phyloP scores from a whole-genome alignment of 2,797 vertebrate species.

The Salmo trutta region DNA sequence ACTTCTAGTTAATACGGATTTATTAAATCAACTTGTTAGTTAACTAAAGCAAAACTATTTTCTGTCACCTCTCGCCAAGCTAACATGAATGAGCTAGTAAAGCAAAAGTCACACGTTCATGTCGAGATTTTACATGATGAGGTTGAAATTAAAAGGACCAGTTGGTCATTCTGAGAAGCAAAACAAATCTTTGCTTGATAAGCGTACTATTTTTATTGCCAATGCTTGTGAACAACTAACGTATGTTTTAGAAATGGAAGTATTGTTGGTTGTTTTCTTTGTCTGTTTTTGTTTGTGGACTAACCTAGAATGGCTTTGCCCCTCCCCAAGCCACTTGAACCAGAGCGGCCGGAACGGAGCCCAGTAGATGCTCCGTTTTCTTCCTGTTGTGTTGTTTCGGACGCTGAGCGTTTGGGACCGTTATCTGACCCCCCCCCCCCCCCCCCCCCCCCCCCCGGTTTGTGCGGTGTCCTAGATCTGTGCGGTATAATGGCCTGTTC shows the following conservation, averaged over 20 bases:
- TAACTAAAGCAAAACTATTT: neutral
- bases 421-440: slow-evolving; percentile 63
- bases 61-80: neutral
- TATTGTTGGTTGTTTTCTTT: slow-evolving; percentile 48
- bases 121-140: neutral
- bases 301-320: slow-evolving; percentile 65
- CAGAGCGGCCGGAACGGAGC: slow-evolving; percentile 8
- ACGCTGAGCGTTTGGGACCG: slow-evolving; percentile 66
- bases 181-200: neutral
- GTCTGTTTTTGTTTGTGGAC: slow-evolving; percentile 61
- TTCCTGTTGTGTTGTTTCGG: slow-evolving; percentile 50
- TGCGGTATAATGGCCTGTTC: slow-evolving; percentile 65
- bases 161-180: neutral
- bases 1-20: slow-evolving; percentile 53
- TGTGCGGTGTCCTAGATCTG: slow-evolving; percentile 74
- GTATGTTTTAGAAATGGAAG: neutral
- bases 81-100: neutral
- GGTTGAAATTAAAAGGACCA: neutral
- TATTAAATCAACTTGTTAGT: slow-evolving; percentile 29
- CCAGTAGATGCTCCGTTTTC: slow-evolving; percentile 31
- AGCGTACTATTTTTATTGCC: neutral
- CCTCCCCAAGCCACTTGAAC: slow-evolving; percentile 56
- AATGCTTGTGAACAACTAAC: neutral
- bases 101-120: neutral
- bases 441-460: slow-evolving; percentile 44